Conservation (phyloP, 2,888 invertebrate genomes). For the Ochropleura leucogaster region DNA sequence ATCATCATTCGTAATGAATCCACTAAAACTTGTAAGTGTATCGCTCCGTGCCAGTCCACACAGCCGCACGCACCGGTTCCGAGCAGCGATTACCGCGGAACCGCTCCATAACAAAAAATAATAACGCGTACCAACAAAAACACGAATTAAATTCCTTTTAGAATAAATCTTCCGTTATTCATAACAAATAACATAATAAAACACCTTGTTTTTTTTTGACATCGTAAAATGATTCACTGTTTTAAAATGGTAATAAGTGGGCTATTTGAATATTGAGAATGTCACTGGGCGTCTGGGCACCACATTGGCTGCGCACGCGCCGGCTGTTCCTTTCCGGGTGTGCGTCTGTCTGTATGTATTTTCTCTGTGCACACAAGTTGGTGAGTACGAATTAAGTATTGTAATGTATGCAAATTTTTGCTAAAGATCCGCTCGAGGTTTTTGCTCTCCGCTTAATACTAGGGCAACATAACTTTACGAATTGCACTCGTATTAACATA, state of each 20-base stretch:
- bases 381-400: slow-evolving; percentile 79
- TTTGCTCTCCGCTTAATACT: slow-evolving; percentile 83
- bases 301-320: slow-evolving; percentile 72
- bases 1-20: slow-evolving; percentile 65
- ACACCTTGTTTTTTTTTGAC: slow-evolving; percentile 66
- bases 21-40: slow-evolving; percentile 42
- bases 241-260: slow-evolving; percentile 74
- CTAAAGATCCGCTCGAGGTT: slow-evolving; percentile 81
- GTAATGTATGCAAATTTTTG: slow-evolving; percentile 86
- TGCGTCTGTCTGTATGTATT: slow-evolving; percentile 67
- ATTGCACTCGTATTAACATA: slow-evolving; percentile 79
- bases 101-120: slow-evolving; percentile 43
- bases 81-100: slow-evolving; percentile 13
- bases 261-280: slow-evolving; percentile 73
- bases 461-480: slow-evolving; percentile 78
- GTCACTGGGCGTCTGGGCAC: slow-evolving; percentile 64
- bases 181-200: slow-evolving; percentile 69
- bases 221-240: slow-evolving; percentile 76
- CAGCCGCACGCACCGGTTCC: slow-evolving; percentile 11
- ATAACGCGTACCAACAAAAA: slow-evolving; percentile 61
- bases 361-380: slow-evolving; percentile 67
- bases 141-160: slow-evolving; percentile 65
- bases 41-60: slow-evolving; percentile 7
- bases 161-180: slow-evolving; percentile 69
- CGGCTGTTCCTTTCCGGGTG: slow-evolving; percentile 75